phyloP scores from a whole-genome alignment of 1,140 invertebrate genomes.

The Vanessa atalanta region DNA sequence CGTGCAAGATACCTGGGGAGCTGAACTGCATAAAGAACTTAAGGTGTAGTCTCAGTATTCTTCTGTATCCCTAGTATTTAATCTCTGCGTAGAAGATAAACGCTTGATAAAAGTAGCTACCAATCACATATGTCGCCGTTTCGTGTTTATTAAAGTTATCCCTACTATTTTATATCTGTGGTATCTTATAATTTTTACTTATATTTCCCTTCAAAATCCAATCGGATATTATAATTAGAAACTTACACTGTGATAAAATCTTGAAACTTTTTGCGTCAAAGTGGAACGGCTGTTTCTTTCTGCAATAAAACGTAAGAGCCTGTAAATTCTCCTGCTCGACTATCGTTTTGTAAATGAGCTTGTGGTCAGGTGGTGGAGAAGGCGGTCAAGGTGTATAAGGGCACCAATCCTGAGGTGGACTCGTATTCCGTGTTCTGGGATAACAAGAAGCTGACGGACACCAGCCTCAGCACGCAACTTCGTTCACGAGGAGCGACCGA shows the following conservation, averaged over 20 bases:
- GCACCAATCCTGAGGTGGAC: conserved; percentile 96
- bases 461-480: conserved; percentile 91
- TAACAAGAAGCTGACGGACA: conserved; percentile 94
- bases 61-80: neutral
- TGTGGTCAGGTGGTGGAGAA: conserved; percentile 70
- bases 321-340: no score
- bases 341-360: no score
- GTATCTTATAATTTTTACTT: no score
- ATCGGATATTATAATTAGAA: no score
- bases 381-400: conserved; percentile 94
- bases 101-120: no score
- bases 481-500: conserved; percentile 91
- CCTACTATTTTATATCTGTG: no score
- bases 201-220: no score
- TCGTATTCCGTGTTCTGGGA: conserved; percentile 99
- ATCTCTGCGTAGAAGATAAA: neutral
- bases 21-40: conserved; percentile 94
- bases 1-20: conserved; percentile 96
- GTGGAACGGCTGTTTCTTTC: no score
- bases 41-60: conserved; percentile 82
- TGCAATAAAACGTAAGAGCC: no score
- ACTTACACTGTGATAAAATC: no score
- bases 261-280: neutral
- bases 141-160: no score
- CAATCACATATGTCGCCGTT: no score